These are phyloP conservation scores for Euwallacea similis DNA, from an alignment of 1,140 invertebrate species.

Conservation along the genomic window DNA sequence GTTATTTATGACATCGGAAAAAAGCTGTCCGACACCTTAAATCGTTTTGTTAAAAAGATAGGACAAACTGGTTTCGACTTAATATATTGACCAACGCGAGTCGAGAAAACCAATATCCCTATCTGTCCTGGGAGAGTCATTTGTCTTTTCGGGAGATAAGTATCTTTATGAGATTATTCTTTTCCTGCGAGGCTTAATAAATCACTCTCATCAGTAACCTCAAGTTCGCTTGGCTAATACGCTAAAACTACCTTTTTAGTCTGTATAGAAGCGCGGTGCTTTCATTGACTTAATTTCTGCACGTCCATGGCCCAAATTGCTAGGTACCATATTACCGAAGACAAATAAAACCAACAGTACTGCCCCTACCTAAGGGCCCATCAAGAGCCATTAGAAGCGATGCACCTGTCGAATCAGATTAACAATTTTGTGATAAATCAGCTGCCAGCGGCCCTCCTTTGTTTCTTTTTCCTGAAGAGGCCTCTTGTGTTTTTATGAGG, in stretches of 20 bases:
- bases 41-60: conserved; percentile 27
- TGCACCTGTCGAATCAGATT: background rate
- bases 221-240: too few relatives aligned
- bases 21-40: conserved; percentile 29
- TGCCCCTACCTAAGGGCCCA: too few relatives aligned
- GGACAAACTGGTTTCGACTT: conserved; percentile 10
- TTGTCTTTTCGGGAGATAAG: conserved; percentile 15
- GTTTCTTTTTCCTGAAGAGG: background rate
- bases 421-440: conserved; percentile 9
- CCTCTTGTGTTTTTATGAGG: too few relatives aligned
- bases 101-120: conserved; percentile 23
- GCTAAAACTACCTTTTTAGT: too few relatives aligned
- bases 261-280: too few relatives aligned
- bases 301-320: too few relatives aligned
- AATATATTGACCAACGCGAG: conserved; percentile 19
- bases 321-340: too few relatives aligned
- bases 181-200: conserved; percentile 2
- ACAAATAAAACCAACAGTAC: background rate
- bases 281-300: too few relatives aligned
- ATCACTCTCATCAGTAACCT: background rate
- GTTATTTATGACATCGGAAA: conserved; percentile 29
- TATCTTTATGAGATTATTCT: conserved; percentile 18
- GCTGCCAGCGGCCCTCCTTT: background rate
- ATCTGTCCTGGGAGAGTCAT: conserved; percentile 14
- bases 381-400: too few relatives aligned